phyloP scores from a whole-genome alignment of 2,888 invertebrate species.

The Achlya flavicornis region DNA sequence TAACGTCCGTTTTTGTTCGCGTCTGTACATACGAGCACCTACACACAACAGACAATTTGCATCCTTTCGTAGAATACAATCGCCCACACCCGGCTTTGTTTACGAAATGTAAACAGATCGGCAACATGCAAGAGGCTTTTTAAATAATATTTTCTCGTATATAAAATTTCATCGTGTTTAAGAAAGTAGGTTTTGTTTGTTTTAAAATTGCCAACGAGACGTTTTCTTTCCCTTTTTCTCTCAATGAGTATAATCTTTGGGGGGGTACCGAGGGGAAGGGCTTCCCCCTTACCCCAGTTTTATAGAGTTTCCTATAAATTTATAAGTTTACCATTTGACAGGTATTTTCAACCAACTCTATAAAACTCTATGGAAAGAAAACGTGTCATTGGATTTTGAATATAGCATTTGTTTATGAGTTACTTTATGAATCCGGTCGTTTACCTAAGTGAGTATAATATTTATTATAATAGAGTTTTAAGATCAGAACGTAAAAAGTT shows the following conservation, averaged over 20 bases:
- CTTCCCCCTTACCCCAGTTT: too few relatives aligned
- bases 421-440: neutral
- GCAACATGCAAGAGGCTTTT: constrained; percentile 20
- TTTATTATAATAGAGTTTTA: neutral
- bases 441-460: neutral
- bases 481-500: too few relatives aligned
- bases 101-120: constrained; percentile 21
- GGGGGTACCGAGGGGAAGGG: too few relatives aligned
- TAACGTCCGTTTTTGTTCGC: constrained; percentile 13
- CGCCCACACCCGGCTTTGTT: constrained; percentile 20
- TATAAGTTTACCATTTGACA: too few relatives aligned
- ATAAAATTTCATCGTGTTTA: constrained; percentile 12
- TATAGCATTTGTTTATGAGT: neutral
- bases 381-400: too few relatives aligned
- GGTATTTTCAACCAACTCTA: too few relatives aligned
- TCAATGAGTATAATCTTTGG: too few relatives aligned
- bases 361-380: too few relatives aligned
- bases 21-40: constrained; percentile 18
- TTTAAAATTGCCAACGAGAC: constrained; percentile 7
- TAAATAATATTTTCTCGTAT: constrained; percentile 12
- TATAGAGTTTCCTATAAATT: too few relatives aligned
- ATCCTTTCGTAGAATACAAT: constrained; percentile 19
- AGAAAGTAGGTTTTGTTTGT: constrained; percentile 13
- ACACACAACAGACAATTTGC: constrained; percentile 20
- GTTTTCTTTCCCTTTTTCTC: too few relatives aligned